These are phyloP conservation scores for Sebastes baramenuke DNA, from an alignment of 2,797 vertebrate species.

Conservation along the genomic window DNA sequence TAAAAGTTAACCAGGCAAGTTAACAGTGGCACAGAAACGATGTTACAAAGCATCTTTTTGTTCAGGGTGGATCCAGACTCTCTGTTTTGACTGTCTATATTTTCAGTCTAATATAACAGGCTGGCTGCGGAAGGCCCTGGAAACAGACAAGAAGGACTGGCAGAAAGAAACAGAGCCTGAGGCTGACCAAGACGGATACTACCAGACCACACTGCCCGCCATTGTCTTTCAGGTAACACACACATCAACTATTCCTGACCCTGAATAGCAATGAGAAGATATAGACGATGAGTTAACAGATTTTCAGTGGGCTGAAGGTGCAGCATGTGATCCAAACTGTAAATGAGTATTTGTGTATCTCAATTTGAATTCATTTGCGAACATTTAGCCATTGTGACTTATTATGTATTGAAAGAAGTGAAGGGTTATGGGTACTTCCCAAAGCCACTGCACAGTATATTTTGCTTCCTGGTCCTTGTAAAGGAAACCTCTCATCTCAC, in stretches of 20 bases:
- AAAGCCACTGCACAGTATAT: too few species aligned
- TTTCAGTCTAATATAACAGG: conserved; percentile 95
- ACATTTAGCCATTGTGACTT: too few species aligned
- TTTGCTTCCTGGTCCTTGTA: not conserved
- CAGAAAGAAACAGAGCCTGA: conserved; percentile 94
- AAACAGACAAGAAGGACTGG: conserved; percentile 98
- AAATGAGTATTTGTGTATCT: not conserved
- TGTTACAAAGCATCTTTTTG: not conserved
- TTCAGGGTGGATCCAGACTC: not conserved
- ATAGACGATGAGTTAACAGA: not conserved
- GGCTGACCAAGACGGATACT: conserved; percentile 96
- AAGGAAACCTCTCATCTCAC: not conserved
- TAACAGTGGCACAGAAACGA: not conserved
- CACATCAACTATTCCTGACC: not conserved
- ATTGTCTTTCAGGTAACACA: conserved; percentile 94
- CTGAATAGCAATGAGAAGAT: not conserved
- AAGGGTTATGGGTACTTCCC: too few species aligned
- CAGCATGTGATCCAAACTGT: not conserved
- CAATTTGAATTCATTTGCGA: too few species aligned
- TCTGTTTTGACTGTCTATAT: not conserved
- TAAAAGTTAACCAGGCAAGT: not conserved
- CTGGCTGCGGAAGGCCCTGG: conserved; percentile 96
- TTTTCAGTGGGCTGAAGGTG: not conserved
- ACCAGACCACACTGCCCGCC: conserved; percentile 95
- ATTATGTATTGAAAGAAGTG: too few species aligned